Base-by-base conservation (phyloP, 2,113 vertebrate species). In the Vulpes vulpes region DNA sequence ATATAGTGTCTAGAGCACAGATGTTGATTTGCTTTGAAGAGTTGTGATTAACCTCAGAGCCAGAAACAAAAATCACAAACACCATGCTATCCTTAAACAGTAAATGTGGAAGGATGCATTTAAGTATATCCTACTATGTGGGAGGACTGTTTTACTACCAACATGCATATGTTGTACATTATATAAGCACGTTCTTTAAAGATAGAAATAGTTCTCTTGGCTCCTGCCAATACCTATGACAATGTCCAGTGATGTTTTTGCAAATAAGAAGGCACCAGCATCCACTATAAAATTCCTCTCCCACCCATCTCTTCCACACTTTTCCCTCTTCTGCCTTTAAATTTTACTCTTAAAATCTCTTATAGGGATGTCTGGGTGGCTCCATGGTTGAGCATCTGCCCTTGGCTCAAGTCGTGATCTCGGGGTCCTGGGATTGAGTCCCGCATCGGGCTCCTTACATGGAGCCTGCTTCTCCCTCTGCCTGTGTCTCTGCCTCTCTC, bases 331-430 rank as follows among this genome's bases (percentile, higher is more conserved):
- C 32, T 62, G 22, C 16, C 20, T 92, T 92, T 82, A 62, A 93
- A 85, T 73, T 89, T 81, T 19, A 65, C 23, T 94, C 62, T 96
- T 69, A 69, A 89, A 91, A 69, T 95, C 9, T 90, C 67, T n/a
- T 64, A 43, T 43, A 43, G 43, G 43, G 43, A 43, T 43, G 43
- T 43, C 43, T 43, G 43, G 43, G 43, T 43, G 43, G 43, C 7
- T 43, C 43, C 43, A 43, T 6, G 43, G 43, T 43, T 43, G 43
- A 43, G 43, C 43, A 43, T 43, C 43, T 43, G 43, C 7, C 43
- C 43, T 43, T 43, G 43, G 43, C 43, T 43, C 43, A 43, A 43
- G 7, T 43, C 38, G 38, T 43, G 43, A 43, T 43, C 43, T 43
- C 0, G 43, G 43, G 43, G 43, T 43, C 43, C 43, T 43, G 43